Conservation (phyloP, 2,797 vertebrate species). For the Sebastes aleutianus region DNA sequence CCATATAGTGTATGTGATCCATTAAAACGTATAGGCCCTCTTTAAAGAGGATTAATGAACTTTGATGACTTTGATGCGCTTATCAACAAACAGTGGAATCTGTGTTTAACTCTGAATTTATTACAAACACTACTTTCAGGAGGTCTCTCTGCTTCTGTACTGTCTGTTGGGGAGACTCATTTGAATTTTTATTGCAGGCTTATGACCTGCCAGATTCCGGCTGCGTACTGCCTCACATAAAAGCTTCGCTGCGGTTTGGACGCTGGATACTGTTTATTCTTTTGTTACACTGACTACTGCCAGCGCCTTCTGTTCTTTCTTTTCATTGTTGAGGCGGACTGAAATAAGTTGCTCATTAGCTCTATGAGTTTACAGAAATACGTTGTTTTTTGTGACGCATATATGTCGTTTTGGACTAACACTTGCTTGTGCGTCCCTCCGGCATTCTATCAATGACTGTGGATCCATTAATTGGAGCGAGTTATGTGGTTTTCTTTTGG, state of each 20-base stretch:
- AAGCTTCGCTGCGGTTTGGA: slow-evolving; percentile 44
- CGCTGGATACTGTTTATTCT: slow-evolving; percentile 36
- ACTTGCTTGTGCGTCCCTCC: slow-evolving; percentile 36
- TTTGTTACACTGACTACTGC: slow-evolving; percentile 38
- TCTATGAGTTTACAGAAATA: slow-evolving; percentile 30
- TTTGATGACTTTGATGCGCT: slow-evolving; percentile 13
- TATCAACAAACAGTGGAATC: slow-evolving; percentile 22
- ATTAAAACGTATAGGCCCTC: neutral
- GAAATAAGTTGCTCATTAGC: slow-evolving; percentile 43
- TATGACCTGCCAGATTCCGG: slow-evolving; percentile 58
- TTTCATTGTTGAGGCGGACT: slow-evolving; percentile 23
- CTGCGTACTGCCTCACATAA: slow-evolving; percentile 37
- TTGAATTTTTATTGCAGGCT: slow-evolving; percentile 62
- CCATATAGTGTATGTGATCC: neutral
- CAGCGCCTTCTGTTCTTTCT: slow-evolving; percentile 12
- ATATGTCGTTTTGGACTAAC: slow-evolving; percentile 30
- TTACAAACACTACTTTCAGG: slow-evolving; percentile 36
- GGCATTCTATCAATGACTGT: slow-evolving; percentile 50
- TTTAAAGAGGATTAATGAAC: slow-evolving; percentile 26
- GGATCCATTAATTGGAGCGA: slow-evolving; percentile 57
- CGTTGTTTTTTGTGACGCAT: slow-evolving; percentile 3
- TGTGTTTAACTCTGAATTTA: slow-evolving; percentile 42
- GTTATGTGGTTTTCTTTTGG: slow-evolving; percentile 64
- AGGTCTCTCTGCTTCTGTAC: slow-evolving; percentile 22
- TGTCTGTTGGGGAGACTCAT: slow-evolving; percentile 47